Percentiles rank a stretch among this genome's conserved stretches.
phyloP scores from a whole-genome alignment of 2,888 invertebrate species.

The Lasioglossum malachurum region DNA sequence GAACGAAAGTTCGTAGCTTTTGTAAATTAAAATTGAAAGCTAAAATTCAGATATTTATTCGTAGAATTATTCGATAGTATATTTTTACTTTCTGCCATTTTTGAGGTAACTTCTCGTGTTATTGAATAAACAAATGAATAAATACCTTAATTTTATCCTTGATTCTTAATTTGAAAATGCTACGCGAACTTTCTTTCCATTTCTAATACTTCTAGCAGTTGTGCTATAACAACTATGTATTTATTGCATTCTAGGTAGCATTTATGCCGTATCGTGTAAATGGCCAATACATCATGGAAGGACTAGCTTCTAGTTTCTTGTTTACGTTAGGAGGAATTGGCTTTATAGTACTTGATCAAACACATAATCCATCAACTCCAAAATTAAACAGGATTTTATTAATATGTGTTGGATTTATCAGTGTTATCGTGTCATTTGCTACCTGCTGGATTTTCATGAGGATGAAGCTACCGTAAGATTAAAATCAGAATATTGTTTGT shows the following conservation, averaged over 20 bases:
- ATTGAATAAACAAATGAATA: too few species aligned
- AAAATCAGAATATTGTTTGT: conserved; percentile 52
- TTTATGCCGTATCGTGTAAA: conserved; percentile 99
- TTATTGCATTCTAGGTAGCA: conserved; percentile 89
- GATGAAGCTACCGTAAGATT: conserved; percentile 95
- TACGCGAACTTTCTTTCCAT: too few species aligned
- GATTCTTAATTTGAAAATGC: too few species aligned
- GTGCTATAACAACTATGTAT: not conserved
- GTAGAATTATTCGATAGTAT: too few species aligned
- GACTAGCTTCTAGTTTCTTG: conserved; percentile 97
- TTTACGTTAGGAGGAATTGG: conserved; percentile 98
- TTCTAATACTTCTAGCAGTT: not conserved
- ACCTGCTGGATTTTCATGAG: conserved; percentile 99
- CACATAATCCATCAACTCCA: conserved; percentile 95
- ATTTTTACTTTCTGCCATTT: too few species aligned
- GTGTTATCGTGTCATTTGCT: conserved; percentile 96
- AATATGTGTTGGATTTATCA: conserved; percentile 95
- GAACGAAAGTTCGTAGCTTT: too few species aligned
- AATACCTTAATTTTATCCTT: too few species aligned
- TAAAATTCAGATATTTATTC: too few species aligned
- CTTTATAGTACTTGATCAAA: conserved; percentile 98
- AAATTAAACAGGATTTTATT: conserved; percentile 96
- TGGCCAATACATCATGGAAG: conserved; percentile 99
- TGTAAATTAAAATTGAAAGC: too few species aligned
- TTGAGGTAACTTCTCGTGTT: too few species aligned